Evolutionary conservation across 2,113 vertebrate genomes (phyloP).

Genomic region (Ariopsis seemanni): DNA sequence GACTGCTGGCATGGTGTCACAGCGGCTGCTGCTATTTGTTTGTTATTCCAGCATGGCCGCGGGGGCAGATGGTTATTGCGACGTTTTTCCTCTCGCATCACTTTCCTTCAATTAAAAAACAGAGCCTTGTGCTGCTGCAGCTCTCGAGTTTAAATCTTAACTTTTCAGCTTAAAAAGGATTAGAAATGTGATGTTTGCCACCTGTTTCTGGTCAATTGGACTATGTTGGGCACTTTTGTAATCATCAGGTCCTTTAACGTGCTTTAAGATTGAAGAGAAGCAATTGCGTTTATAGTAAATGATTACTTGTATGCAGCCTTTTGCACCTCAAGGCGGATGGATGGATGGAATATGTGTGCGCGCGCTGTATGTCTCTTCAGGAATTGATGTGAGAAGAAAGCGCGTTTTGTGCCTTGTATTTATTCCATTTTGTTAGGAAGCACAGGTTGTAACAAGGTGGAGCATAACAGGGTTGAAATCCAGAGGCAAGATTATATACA

Average conservation of each 20-base stretch:
- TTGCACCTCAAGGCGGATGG: too few species aligned
- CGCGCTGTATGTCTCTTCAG: too few species aligned
- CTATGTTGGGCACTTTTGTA: not conserved
- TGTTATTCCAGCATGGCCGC: slow-evolving; percentile 56
- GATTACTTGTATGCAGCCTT: not conserved
- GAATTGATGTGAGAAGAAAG: not conserved
- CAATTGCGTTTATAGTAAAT: not conserved
- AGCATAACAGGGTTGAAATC: not conserved
- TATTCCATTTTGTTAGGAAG: not conserved
- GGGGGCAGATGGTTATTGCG: slow-evolving; percentile 39
- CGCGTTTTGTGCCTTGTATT: not conserved
- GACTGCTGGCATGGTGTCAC: slow-evolving; percentile 48
- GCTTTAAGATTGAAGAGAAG: not conserved
- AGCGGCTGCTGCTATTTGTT: slow-evolving; percentile 55
- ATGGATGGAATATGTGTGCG: too few species aligned
- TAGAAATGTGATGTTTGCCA: slow-evolving; percentile 15
- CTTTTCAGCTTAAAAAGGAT: slow-evolving; percentile 44
- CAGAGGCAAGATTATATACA: not conserved
- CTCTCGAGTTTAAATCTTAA: slow-evolving; percentile 44
- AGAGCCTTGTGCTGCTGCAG: slow-evolving; percentile 16
- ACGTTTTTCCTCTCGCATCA: slow-evolving; percentile 32
- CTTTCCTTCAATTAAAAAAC: slow-evolving; percentile 43
- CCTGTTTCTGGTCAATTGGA: not conserved
- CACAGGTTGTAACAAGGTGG: not conserved
- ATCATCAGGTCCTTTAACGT: not conserved